phyloP scores from a whole-genome alignment of 2,797 vertebrate genomes.

The Bovichtus variegatus region DNA sequence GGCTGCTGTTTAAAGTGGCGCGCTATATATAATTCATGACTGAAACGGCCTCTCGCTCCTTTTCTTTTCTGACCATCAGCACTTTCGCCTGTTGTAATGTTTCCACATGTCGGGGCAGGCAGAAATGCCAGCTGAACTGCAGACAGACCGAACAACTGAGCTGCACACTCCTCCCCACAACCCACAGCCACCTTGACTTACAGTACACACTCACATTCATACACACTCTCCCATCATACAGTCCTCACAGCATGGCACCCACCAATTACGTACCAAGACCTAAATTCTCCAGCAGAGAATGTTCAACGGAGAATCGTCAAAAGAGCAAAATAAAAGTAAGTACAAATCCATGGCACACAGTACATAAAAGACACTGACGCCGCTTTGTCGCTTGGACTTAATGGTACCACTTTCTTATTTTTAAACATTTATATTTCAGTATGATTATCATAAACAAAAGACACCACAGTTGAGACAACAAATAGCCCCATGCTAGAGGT shows the following conservation, averaged over 20 bases:
- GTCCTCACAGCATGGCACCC: constrained; percentile 29
- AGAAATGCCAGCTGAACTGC: constrained; percentile 55
- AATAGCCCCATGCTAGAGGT: background rate
- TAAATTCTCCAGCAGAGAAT: constrained; percentile 15
- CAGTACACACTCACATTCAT: background rate
- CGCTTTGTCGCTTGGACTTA: constrained; percentile 25
- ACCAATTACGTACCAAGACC: constrained; percentile 22
- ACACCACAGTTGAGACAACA: constrained; percentile 6
- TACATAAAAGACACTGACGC: background rate
- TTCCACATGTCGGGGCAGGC: constrained; percentile 66
- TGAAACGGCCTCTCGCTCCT: constrained; percentile 68
- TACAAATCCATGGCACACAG: constrained; percentile 24
- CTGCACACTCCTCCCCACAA: constrained; percentile 19
- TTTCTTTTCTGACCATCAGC: constrained; percentile 85
- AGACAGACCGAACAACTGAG: constrained; percentile 23
- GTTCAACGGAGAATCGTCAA: constrained; percentile 3
- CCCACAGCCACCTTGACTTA: constrained; percentile 11
- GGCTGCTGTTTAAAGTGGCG: constrained; percentile 83
- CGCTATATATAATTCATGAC: constrained; percentile 85
- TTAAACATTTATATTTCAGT: constrained; percentile 21
- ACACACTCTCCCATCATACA: constrained; percentile 2
- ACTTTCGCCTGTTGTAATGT: constrained; percentile 79
- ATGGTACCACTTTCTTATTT: background rate
- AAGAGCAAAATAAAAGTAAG: constrained; percentile 31
- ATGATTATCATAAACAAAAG: constrained; percentile 12